Evolutionary conservation across 37 sponge, comb jelly and placozoan species (phyloP), one percentile per base, ranked within the genome.

Genomic region (Halichondria panicea): DNA sequence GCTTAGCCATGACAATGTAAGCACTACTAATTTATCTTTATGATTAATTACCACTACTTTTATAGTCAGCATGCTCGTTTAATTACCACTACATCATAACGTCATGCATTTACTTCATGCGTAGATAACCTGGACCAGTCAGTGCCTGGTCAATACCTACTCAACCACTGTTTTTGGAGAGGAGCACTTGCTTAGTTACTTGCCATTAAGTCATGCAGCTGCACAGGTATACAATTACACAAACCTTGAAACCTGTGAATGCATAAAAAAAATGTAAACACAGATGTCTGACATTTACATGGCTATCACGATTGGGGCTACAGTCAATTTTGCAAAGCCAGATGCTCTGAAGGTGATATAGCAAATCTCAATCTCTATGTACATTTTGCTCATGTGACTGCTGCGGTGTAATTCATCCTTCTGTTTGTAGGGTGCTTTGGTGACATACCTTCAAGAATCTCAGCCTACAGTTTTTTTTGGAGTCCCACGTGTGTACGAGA

Each of bases 301-400:
- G 28, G 57, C 71, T 9, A 43, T 91, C 27, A 4, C 25, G 13
- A 6, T 62, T 21, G 76, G 74, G 6, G 85, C 70, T 22, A 77
- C 80, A 2, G 76, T 83, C 19, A 52, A 65, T 62, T 94, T 94
- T 87, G 95, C 95, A 11, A 81, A 87, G 42, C 95, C 95, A 6
- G 95, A 94, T 91, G 95, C 95, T 37, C 85, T 94, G 41, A 94
- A 94, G 89, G 93, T n/a, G n/a, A n/a, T n/a, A n/a, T n/a, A n/a
- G n/a, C n/a, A n/a, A n/a, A n/a, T n/a, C n/a, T n/a, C n/a, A n/a
- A n/a, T n/a, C n/a, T 33, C 35, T 9, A 13, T n/a, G n/a, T n/a
- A n/a, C n/a, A n/a, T n/a, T n/a, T n/a, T n/a, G n/a, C n/a, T n/a
- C n/a, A n/a, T n/a, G n/a, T n/a, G n/a, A n/a, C n/a, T n/a, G n/a